phyloP scores from a whole-genome alignment of 2,113 vertebrate species.

The Fregata magnificens region DNA sequence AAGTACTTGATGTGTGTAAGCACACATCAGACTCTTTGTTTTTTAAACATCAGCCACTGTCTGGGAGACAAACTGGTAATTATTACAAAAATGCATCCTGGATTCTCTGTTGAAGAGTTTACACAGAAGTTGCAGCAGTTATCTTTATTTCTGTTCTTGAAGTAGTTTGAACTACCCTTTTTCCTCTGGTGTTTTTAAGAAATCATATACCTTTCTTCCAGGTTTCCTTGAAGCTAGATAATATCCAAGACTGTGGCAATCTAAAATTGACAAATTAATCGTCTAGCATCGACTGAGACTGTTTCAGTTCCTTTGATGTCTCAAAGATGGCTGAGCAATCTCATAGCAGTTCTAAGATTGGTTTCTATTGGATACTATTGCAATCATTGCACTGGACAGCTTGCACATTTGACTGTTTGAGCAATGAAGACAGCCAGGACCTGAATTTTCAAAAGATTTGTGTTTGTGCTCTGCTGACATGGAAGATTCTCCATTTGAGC shows the following conservation, averaged over 20 bases:
- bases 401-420: neutral
- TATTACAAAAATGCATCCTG: neutral
- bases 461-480: accelerated
- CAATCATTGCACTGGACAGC: neutral
- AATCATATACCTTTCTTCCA: neutral
- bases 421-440: neutral
- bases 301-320: neutral
- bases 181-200: neutral
- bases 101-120: neutral
- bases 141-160: neutral
- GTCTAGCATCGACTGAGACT: neutral
- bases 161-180: neutral
- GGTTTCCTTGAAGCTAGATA: neutral
- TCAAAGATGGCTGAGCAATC: neutral
- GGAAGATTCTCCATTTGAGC: neutral
- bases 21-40: neutral
- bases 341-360: neutral
- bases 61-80: neutral
- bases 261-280: neutral
- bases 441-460: neutral
- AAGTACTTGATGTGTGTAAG: neutral
- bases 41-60: neutral
- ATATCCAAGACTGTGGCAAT: neutral
- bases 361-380: neutral
- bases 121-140: neutral